A percentile compares a stretch with the other conserved stretches of the same genome.
These are phyloP conservation scores for Carabus problematicus DNA, from an alignment of 2,888 invertebrate species.

Conservation along the genomic window DNA sequence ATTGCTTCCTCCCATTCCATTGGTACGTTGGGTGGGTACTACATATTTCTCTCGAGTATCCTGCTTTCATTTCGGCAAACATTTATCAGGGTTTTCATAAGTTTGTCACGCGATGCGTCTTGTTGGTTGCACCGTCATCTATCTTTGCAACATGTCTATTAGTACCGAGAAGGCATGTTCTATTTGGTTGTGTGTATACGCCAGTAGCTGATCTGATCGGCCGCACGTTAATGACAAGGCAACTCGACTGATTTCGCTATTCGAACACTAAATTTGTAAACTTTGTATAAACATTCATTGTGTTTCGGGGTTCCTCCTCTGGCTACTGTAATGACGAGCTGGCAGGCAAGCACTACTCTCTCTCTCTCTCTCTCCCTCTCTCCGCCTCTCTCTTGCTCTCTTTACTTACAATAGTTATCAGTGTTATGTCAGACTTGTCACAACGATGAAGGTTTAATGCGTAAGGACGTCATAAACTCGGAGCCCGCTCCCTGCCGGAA, in stretches of 20 bases:
- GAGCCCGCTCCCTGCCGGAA: constrained; percentile 27
- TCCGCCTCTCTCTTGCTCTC: constrained; percentile 8
- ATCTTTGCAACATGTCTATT: constrained; percentile 1
- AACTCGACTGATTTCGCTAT: too few relatives aligned
- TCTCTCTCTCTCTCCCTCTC: too few relatives aligned
- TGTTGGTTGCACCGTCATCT: not conserved
- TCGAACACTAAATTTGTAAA: too few relatives aligned
- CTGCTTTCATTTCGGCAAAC: constrained; percentile 28
- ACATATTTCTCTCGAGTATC: constrained; percentile 30
- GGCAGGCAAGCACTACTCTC: too few relatives aligned
- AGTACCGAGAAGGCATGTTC: not conserved
- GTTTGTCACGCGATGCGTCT: constrained; percentile 12
- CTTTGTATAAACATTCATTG: too few relatives aligned
- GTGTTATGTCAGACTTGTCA: constrained; percentile 42
- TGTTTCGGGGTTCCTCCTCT: too few relatives aligned
- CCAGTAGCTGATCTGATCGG: too few relatives aligned
- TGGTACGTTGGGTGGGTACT: not conserved
- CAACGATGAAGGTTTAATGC: constrained; percentile 41
- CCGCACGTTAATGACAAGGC: too few relatives aligned
- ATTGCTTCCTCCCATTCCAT: not conserved
- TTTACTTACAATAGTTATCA: constrained; percentile 40
- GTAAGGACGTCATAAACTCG: constrained; percentile 40
- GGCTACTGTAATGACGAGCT: too few relatives aligned
- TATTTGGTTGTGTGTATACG: not conserved
- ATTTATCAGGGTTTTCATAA: constrained; percentile 40